These are phyloP conservation scores for Hydropsyche betteni DNA, from an alignment of 2,888 invertebrate genomes.

Conservation along the genomic window DNA sequence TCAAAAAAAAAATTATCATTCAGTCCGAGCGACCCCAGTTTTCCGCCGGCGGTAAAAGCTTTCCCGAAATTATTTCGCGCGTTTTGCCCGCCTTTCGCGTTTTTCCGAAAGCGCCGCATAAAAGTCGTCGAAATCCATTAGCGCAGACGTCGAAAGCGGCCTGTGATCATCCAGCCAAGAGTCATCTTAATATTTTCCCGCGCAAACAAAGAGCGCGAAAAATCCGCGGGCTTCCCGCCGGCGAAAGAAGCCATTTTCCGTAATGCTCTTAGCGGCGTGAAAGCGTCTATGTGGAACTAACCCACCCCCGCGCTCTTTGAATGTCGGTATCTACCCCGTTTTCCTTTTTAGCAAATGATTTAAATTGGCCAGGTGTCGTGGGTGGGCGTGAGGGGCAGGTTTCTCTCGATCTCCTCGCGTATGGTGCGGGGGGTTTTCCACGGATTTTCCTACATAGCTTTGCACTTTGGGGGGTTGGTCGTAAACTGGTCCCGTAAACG, in stretches of 20 bases:
- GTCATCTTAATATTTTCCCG: constrained; percentile 34
- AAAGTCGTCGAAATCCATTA: constrained; percentile 35
- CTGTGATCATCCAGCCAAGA: constrained; percentile 30
- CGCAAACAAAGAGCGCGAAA: constrained; percentile 24
- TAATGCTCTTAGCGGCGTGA: constrained; percentile 13
- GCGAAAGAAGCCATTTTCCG: constrained; percentile 11
- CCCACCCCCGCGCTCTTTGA: neutral
- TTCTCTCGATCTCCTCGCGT: no score
- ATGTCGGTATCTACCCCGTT: neutral
- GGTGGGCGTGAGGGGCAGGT: neutral
- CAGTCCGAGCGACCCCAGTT: no score
- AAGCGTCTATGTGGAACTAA: constrained; percentile 3
- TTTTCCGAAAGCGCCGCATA: constrained; percentile 4
- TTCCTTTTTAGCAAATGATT: constrained; percentile 33
- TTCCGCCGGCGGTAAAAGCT: neutral
- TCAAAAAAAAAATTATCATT: no score
- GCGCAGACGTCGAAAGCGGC: constrained; percentile 12
- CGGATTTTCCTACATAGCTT: constrained; percentile 41
- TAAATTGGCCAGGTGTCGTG: constrained; percentile 30
- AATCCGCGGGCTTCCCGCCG: neutral
- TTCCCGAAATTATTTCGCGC: constrained; percentile 14
- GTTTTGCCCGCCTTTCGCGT: neutral
- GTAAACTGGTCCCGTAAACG: constrained; percentile 42
- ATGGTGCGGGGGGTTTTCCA: constrained; percentile 21
- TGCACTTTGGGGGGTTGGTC: constrained; percentile 44